Evolutionary conservation across 2,113 vertebrate genomes (phyloP).

Genomic region (Cyprinodon brontotheroides): DNA sequence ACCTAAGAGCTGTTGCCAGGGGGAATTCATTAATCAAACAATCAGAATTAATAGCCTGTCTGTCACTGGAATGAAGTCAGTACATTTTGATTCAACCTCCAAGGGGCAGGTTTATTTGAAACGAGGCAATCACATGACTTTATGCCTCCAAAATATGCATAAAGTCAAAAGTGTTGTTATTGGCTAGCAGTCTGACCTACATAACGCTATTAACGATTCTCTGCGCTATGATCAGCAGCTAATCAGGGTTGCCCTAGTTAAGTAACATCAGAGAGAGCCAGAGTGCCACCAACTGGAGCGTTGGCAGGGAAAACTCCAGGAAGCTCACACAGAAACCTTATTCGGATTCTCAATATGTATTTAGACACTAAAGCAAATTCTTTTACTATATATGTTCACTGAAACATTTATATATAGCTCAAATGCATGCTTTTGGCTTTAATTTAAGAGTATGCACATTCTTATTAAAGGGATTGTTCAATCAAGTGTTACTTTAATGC

Average conservation of each 20-base stretch:
- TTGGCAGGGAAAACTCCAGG: slow-evolving; percentile 19
- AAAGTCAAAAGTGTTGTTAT: slow-evolving; percentile 50
- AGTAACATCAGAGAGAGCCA: slow-evolving; percentile 64
- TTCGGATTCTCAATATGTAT: neutral
- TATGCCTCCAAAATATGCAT: slow-evolving; percentile 36
- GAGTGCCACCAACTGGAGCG: slow-evolving; percentile 1
- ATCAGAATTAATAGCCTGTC: slow-evolving; percentile 62
- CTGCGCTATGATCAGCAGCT: slow-evolving; percentile 65
- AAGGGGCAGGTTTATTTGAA: slow-evolving; percentile 21
- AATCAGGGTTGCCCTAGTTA: slow-evolving; percentile 82
- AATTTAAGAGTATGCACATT: too few relatives aligned
- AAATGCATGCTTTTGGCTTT: too few relatives aligned
- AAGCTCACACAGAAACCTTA: neutral
- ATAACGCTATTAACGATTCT: slow-evolving; percentile 66
- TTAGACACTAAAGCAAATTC: neutral
- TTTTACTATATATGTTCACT: neutral
- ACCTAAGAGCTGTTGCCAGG: slow-evolving; percentile 66
- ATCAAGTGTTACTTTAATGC: too few relatives aligned
- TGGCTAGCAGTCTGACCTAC: slow-evolving; percentile 69
- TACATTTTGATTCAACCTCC: slow-evolving; percentile 44
- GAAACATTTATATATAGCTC: neutral
- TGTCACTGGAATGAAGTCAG: slow-evolving; percentile 38
- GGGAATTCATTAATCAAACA: slow-evolving; percentile 77
- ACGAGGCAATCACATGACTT: slow-evolving; percentile 2
- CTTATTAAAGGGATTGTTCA: too few relatives aligned